phyloP scores from a whole-genome alignment of 2,113 vertebrate genomes.

The Ellobius talpinus region DNA sequence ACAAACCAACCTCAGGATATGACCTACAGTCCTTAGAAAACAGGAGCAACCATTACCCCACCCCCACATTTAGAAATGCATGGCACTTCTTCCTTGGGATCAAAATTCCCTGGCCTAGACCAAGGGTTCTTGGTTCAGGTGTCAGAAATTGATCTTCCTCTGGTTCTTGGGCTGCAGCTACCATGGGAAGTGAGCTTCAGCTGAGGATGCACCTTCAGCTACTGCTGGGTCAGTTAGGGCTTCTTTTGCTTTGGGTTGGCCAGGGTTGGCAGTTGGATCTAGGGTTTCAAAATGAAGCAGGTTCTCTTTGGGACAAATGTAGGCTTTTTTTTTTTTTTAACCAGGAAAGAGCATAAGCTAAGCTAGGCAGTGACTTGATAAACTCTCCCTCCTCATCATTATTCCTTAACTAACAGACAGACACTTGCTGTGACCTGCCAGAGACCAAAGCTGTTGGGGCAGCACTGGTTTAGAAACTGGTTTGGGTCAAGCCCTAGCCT shows the following conservation, averaged over 20 bases:
- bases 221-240: not conserved
- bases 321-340: not conserved
- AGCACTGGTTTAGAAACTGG: not conserved
- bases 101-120: not conserved
- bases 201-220: not conserved
- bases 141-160: not conserved
- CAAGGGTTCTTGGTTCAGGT: no score
- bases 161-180: not conserved
- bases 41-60: no score
- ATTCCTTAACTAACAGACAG: not conserved
- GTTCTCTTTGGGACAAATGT: not conserved
- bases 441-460: not conserved
- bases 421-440: not conserved
- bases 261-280: not conserved
- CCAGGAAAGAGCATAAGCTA: not conserved
- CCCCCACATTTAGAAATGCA: no score
- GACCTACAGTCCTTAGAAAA: no score
- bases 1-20: no score
- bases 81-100: no score
- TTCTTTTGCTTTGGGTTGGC: not conserved
- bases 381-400: not conserved
- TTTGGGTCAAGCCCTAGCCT: not conserved
- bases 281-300: not conserved
- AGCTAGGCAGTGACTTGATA: not conserved
- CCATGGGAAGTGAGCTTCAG: not conserved